Evolutionary conservation across 2,797 vertebrate species (phyloP).

Genomic region (Melanotaenia pygmaea): DNA sequence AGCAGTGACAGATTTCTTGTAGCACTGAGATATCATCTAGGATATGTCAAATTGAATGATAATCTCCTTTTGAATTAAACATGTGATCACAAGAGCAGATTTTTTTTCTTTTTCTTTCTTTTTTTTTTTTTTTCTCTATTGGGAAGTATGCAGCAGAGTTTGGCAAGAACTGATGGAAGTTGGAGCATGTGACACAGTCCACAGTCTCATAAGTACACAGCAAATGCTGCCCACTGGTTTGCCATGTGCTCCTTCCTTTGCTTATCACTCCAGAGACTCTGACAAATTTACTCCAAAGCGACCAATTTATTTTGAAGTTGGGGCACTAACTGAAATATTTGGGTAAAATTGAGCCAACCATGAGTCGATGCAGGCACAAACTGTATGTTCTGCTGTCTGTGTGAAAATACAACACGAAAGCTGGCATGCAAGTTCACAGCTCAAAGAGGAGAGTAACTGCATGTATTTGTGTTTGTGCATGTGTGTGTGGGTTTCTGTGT

Average conservation of each 20-base stretch:
- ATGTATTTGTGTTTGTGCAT: conserved; percentile 17
- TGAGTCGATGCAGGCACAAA: conserved; percentile 16
- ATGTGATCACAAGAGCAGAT: conserved; percentile 29
- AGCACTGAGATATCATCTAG: conserved; percentile 36
- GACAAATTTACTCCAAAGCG: conserved; percentile 45
- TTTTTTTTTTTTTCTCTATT: conserved; percentile 22
- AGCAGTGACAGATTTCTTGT: conserved; percentile 32
- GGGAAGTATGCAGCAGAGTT: conserved; percentile 28
- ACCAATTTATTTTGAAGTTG: conserved; percentile 42
- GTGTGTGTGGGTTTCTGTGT: too few species aligned
- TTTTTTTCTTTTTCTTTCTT: not conserved
- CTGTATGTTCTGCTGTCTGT: conserved; percentile 19
- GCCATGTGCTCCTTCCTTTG: conserved; percentile 42
- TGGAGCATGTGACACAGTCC: conserved; percentile 50
- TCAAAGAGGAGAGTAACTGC: conserved; percentile 34
- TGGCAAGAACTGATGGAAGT: conserved; percentile 38
- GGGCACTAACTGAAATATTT: conserved; percentile 43
- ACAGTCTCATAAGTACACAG: conserved; percentile 50
- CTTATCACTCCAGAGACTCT: conserved; percentile 48
- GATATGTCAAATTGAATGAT: conserved; percentile 50
- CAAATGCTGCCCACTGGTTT: conserved; percentile 41
- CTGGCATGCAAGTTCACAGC: conserved; percentile 49
- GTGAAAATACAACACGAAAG: conserved; percentile 40
- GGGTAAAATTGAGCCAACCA: conserved; percentile 34
- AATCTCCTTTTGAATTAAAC: conserved; percentile 46